A percentile compares a stretch with the other conserved stretches of the same genome.
Evolutionary conservation across 2,797 vertebrate genomes (phyloP).

Genomic region (Graptemys geographica): DNA sequence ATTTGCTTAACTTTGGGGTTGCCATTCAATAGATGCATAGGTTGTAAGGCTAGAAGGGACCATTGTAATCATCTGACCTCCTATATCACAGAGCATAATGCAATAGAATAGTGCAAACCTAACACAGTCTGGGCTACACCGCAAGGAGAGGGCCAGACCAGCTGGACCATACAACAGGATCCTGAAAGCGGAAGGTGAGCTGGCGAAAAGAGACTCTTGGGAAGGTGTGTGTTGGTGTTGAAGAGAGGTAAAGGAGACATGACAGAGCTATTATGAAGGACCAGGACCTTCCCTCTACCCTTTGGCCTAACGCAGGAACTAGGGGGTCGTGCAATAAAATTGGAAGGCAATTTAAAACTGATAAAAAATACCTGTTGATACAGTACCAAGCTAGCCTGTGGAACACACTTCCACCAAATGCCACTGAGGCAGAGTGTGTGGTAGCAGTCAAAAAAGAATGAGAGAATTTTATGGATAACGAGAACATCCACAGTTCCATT

Average conservation of each 20-base stretch:
- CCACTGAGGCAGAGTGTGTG: neutral
- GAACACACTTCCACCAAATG: neutral
- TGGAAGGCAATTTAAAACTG: neutral
- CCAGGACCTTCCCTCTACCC: neutral
- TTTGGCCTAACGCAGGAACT: neutral
- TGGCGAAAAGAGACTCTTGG: neutral
- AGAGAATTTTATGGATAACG: neutral
- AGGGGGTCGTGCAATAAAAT: neutral
- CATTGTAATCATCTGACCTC: neutral
- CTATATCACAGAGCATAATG: neutral
- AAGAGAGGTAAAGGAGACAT: neutral
- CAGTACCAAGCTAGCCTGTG: neutral
- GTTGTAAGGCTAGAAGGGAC: neutral
- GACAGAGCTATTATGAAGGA: neutral
- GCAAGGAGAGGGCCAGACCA: neutral
- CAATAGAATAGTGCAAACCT: neutral
- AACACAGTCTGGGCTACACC: neutral
- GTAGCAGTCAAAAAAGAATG: neutral
- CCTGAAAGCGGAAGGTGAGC: neutral
- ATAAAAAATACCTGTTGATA: neutral
- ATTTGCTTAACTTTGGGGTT: neutral
- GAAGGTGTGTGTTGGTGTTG: neutral
- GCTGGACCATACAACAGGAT: neutral
- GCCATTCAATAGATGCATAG: neutral
- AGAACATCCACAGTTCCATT: neutral